Evolutionary conservation across 2,113 vertebrate species (phyloP), one percentile per base, ranked within the genome.

Genomic region (Meriones unguiculatus): DNA sequence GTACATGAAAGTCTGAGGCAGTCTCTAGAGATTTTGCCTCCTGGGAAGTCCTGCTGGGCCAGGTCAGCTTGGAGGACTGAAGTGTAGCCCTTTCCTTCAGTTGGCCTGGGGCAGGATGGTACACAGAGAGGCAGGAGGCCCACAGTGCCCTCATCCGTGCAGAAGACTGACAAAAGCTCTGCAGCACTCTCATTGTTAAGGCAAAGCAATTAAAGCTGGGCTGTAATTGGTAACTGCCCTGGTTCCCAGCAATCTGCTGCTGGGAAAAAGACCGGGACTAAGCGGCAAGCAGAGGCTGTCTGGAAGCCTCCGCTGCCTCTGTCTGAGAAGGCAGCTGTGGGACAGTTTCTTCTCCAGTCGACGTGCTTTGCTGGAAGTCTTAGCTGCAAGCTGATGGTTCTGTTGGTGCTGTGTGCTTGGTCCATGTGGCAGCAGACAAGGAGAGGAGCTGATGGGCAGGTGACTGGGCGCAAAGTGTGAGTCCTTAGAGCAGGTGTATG

Each of bases 181-280:
- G 46, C 87, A 30, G 77, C 38, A 92, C 14, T 12, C 50, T 78
- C 62, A n/a, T 92, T 93, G 78, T 82, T 90, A 70, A 17, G 2
- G 6, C 73, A 75, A 75, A 72, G 65, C 91, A 95, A 90, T 97
- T 95, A 95, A 78, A 70, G 41, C n/a, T 46, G 35, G 24, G 2
- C 81, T 88, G 78, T 85, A 30, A 92, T 80, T 91, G 90, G 18
- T 20, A 77, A 93, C 76, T 81, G 3, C 59, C 78, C 65, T 89
- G 41, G 75, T 72, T 95, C 75, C 91, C 65, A 82, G 82, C 54
- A 87, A 52, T 35, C 35, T 85, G 24, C 35, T 85, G 24, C 46
- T 46, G 57, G 13, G 73, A 3, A 46, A 65, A n/a, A 89, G 59
- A 72, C n/a, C 41, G 54, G 24, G 28, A 64, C 62, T 2, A n/a